These are phyloP conservation scores for Leptonema lineaticorne DNA, from an alignment of 1,140 invertebrate species.

Conservation along the genomic window DNA sequence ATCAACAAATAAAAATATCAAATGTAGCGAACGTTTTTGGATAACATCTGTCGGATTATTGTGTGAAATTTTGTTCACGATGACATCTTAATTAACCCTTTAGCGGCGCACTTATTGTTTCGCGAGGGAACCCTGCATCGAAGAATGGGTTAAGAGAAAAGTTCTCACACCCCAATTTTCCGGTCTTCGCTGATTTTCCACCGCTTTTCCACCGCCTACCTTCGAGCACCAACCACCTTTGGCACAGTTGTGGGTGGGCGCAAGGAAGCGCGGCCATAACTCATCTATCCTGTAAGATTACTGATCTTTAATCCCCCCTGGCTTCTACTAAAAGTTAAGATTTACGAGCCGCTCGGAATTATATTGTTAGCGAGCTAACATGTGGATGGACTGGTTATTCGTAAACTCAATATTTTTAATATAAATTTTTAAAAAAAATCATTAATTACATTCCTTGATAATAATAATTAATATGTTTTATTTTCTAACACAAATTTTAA, in stretches of 20 bases:
- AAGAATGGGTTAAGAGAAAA: conserved; percentile 4
- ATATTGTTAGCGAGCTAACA: conserved; percentile 59
- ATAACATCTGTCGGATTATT: not conserved
- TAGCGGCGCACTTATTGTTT: conserved; percentile 8
- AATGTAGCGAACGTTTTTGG: too few species aligned
- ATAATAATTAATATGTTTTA: not conserved
- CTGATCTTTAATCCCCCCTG: conserved; percentile 72
- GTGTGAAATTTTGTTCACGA: conserved; percentile 3
- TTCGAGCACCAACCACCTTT: not conserved
- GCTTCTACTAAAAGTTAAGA: conserved; percentile 68
- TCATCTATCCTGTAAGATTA: conserved; percentile 69
- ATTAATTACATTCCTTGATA: not conserved
- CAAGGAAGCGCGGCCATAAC: conserved; percentile 55
- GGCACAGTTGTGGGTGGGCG: conserved; percentile 17
- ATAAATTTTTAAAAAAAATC: not conserved
- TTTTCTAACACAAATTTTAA: too few species aligned
- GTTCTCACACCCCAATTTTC: not conserved
- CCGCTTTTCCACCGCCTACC: not conserved
- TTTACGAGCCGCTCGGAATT: conserved; percentile 66
- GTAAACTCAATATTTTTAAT: not conserved
- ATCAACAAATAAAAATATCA: too few species aligned
- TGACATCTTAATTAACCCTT: conserved; percentile 26
- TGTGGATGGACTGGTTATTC: conserved; percentile 44
- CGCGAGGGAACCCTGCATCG: not conserved
- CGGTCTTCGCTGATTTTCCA: conserved; percentile 6